These are phyloP conservation scores for Myotis daubentonii DNA, from an alignment of 2,797 vertebrate genomes.

Conservation along the genomic window DNA sequence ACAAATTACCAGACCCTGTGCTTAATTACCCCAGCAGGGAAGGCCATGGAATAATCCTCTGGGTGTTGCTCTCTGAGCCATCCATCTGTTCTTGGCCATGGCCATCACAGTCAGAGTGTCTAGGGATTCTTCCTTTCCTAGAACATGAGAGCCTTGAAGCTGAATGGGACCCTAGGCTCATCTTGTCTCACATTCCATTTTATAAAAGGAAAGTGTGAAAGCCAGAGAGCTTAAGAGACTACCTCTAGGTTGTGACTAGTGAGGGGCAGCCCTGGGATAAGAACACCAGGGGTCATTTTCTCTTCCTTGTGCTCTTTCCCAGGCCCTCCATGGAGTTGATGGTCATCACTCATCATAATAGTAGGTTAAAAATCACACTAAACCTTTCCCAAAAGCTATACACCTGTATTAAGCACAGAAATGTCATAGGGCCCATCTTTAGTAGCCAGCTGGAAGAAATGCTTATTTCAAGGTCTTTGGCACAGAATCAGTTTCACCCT, in stretches of 20 bases:
- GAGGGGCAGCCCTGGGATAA: background rate
- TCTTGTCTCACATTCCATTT: slow-evolving; percentile 6
- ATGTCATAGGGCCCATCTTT: background rate
- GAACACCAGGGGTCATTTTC: background rate
- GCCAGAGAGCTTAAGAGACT: background rate
- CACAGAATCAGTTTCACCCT: background rate
- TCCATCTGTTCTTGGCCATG: background rate
- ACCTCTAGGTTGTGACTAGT: background rate
- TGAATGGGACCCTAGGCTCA: background rate
- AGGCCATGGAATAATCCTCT: background rate
- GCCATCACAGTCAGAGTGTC: background rate
- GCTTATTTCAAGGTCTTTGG: background rate
- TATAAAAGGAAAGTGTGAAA: background rate
- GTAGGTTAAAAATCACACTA: background rate
- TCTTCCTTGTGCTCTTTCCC: background rate
- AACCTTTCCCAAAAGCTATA: background rate
- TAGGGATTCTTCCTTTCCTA: background rate
- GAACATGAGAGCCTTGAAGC: background rate
- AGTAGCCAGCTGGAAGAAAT: background rate
- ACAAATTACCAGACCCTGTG: background rate
- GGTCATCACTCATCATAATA: background rate
- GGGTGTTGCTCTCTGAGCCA: background rate
- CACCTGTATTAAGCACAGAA: background rate
- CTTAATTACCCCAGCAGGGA: background rate
- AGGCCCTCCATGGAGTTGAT: background rate